Percentiles rank a stretch among this genome's conserved stretches.
Evolutionary conservation across 1,140 invertebrate species (phyloP).

Genomic region (Prorops nasuta): DNA sequence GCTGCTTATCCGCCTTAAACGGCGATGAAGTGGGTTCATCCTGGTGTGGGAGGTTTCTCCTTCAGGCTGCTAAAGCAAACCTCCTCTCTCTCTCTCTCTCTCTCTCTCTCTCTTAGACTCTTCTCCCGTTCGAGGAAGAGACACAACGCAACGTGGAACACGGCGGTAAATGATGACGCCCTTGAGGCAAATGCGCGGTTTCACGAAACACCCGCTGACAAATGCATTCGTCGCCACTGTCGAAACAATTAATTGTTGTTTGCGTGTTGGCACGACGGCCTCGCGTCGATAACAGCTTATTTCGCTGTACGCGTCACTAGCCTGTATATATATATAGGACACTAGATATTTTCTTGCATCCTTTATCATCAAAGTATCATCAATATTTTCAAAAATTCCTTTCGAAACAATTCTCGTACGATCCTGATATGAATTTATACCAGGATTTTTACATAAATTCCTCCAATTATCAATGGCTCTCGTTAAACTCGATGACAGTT

Average conservation of each 20-base stretch:
- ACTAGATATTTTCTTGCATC: too few species aligned
- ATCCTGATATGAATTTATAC: too few species aligned
- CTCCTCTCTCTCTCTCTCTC: slow-evolving; percentile 9
- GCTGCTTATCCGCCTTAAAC: slow-evolving; percentile 18
- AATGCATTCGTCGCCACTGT: slow-evolving; percentile 25
- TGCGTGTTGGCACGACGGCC: slow-evolving; percentile 17
- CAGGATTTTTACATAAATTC: too few species aligned
- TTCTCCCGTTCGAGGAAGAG: neutral
- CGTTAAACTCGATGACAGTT: neutral
- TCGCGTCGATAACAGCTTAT: slow-evolving; percentile 20
- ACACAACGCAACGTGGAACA: slow-evolving; percentile 10
- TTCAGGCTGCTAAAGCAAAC: neutral
- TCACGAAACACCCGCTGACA: slow-evolving; percentile 23
- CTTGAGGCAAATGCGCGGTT: slow-evolving; percentile 25
- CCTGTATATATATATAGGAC: too few species aligned
- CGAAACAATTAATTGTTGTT: slow-evolving; percentile 25
- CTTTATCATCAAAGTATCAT: neutral
- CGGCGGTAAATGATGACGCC: slow-evolving; percentile 20
- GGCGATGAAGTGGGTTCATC: slow-evolving; percentile 22
- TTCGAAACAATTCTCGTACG: neutral
- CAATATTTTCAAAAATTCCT: neutral
- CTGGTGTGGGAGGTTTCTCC: slow-evolving; percentile 1
- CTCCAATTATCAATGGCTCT: neutral
- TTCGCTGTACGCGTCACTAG: slow-evolving; percentile 8
- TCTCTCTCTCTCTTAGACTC: slow-evolving; percentile 3